Evolutionary conservation across 2,888 invertebrate species (phyloP), one percentile per base, ranked within the genome.

Genomic region (Chloromyia formosa): DNA sequence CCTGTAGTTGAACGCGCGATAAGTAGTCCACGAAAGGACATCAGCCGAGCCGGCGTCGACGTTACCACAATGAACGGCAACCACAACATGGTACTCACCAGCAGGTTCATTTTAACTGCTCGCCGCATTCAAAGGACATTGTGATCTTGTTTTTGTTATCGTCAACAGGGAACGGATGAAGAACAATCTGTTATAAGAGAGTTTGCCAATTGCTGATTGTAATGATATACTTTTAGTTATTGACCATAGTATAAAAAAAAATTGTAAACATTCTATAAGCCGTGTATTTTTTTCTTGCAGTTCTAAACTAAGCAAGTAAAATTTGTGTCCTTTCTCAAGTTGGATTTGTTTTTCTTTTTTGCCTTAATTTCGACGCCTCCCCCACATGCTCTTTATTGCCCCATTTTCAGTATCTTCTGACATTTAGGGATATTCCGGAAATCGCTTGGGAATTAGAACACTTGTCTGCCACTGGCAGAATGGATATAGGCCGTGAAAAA

Each of bases 1-100:
- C 14, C 60, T 58, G 20, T 20, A 23, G 60, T 42, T 58, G 40
- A 72, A 42, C 42, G 35, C 53, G 27, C 56, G 49, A 23, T 49
- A 49, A 61, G 68, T 74, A n/a, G 74, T 56, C 56, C 73, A 76
- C 62, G 74, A 69, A 76, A 74, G 62, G 40, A 56, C 71, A 64
- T 73, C 40, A 56, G 23, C 12, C 56, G 58, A 42, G 71, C 49
- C 35, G 27, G 27, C 7, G 27, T 2, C 27, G 7, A 4, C 27
- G 2, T 35, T 7, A 45, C 49, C 76, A 73, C 74, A 76, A 76
- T 74, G 71, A 74, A 76, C 68, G 74, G 74, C 49, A 74, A 76
- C 76, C 76, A 53, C 76, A 76, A 76, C 76, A 76, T 76, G 76
- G 76, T 61, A 60, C 66, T 64, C 74, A 40, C 14, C 66, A 53